Evolutionary conservation across 2,113 vertebrate genomes (phyloP).

Genomic region (Aegotheles bennettii): DNA sequence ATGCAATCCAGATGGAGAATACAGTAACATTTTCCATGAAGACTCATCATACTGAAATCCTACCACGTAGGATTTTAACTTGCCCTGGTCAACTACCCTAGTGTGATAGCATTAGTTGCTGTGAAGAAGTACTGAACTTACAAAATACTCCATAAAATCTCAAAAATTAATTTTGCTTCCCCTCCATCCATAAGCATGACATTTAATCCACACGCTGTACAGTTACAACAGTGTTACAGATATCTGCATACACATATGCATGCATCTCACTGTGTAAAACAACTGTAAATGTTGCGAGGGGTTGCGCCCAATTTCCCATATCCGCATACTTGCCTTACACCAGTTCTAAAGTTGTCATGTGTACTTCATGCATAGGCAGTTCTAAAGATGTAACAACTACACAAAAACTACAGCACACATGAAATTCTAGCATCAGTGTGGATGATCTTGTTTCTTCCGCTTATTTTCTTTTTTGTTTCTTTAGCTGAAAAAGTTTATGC

Average conservation of each 20-base stretch:
- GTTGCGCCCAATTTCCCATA: background rate
- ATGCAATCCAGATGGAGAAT: background rate
- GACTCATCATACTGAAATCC: background rate
- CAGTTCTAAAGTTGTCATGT: background rate
- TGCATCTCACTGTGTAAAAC: background rate
- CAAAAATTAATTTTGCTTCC: background rate
- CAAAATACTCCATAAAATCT: background rate
- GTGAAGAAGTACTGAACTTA: background rate
- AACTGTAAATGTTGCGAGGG: background rate
- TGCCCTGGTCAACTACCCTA: background rate
- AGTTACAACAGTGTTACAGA: background rate
- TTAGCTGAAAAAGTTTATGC: background rate
- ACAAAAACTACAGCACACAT: background rate
- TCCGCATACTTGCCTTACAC: background rate
- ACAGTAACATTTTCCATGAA: background rate
- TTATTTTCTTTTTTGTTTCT: background rate
- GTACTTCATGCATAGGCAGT: background rate
- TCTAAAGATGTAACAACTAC: background rate
- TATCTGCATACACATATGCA: background rate
- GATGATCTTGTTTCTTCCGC: background rate
- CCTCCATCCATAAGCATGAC: background rate
- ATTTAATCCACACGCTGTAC: background rate
- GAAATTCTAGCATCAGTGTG: background rate
- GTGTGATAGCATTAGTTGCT: background rate
- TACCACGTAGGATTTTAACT: background rate